phyloP scores from a whole-genome alignment of 2,888 invertebrate species.

The Drosophila sordidapex region DNA sequence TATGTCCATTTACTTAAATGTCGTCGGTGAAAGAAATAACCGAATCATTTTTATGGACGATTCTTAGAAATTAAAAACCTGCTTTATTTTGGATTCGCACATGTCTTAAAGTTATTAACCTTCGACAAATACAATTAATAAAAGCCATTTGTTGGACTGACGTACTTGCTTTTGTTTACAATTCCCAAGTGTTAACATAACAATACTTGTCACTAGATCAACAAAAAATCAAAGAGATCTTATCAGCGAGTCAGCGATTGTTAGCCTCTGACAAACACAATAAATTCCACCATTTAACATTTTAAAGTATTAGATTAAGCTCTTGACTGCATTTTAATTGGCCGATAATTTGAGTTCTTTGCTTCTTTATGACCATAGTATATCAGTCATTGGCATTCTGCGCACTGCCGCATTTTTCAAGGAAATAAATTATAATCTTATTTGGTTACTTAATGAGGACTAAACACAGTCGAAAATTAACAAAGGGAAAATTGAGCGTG shows the following conservation, averaged over 20 bases:
- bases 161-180: conserved; percentile 31
- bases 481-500: neutral
- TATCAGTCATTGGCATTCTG: conserved; percentile 6
- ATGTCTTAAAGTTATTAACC: conserved; percentile 1
- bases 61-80: neutral
- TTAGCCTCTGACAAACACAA: conserved; percentile 21
- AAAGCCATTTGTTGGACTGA: neutral
- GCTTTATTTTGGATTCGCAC: neutral
- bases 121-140: neutral
- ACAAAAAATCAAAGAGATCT: conserved; percentile 11
- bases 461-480: neutral
- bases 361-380: conserved; percentile 7
- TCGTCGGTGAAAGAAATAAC: neutral
- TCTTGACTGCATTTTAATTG: conserved; percentile 24
- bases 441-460: neutral
- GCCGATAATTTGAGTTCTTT: conserved; percentile 10
- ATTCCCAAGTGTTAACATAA: conserved; percentile 15
- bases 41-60: neutral
- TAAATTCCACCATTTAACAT: conserved; percentile 14
- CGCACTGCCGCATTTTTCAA: neutral
- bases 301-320: conserved; percentile 1
- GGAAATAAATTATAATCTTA: neutral
- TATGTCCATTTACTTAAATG: neutral
- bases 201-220: conserved; percentile 17
- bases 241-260: neutral